phyloP scores from a whole-genome alignment of 1,140 invertebrate species.

The Fopius arisanus region DNA sequence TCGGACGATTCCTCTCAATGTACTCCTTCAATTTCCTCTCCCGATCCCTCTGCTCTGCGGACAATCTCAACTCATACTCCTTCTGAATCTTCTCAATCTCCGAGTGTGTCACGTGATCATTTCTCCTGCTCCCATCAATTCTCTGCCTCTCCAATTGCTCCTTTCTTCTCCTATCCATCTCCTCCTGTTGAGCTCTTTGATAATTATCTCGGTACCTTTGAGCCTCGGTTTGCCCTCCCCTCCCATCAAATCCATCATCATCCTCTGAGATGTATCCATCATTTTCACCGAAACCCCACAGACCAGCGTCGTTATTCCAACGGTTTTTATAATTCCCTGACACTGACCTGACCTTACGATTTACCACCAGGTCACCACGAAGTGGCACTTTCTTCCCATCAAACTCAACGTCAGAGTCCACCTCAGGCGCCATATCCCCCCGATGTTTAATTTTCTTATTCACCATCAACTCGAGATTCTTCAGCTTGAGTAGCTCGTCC shows the following conservation, averaged over 20 bases:
- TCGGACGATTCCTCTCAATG: conserved; percentile 39
- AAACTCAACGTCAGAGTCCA: background rate
- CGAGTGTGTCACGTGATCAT: background rate
- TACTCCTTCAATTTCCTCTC: conserved; percentile 36
- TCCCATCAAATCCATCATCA: conserved; percentile 33
- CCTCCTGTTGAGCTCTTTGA: background rate
- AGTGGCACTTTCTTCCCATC: background rate
- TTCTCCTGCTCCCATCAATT: conserved; percentile 10
- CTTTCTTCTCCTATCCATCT: conserved; percentile 31
- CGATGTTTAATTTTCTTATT: conserved; percentile 36
- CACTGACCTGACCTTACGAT: conserved; percentile 51
- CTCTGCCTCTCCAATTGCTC: conserved; percentile 29
- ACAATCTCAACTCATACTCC: conserved; percentile 29
- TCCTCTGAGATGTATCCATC: conserved; percentile 43
- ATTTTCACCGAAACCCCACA: conserved; percentile 53
- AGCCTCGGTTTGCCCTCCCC: conserved; percentile 26
- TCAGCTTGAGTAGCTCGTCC: conserved; percentile 51
- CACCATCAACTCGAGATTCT: conserved; percentile 31
- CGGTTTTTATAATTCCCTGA: conserved; percentile 17
- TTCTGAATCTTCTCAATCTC: conserved; percentile 24
- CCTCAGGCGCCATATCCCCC: conserved; percentile 51
- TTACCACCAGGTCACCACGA: background rate
- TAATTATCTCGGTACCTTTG: conserved; percentile 23
- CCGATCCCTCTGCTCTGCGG: conserved; percentile 21
- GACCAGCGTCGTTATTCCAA: conserved; percentile 15